phyloP scores from a whole-genome alignment of 2,797 vertebrate genomes.

The Myiotriccus ornatus region DNA sequence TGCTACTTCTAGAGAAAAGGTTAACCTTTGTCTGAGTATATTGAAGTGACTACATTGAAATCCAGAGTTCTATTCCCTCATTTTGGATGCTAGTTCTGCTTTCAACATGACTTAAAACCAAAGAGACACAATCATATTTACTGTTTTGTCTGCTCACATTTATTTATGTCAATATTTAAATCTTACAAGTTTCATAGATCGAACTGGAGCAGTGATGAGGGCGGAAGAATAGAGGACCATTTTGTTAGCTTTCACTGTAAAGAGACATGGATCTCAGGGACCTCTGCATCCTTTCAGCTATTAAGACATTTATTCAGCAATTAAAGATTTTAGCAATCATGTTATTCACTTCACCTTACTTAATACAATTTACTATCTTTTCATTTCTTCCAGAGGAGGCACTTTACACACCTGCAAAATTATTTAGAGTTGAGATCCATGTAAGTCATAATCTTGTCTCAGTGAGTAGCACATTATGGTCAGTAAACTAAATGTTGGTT shows the following conservation, averaged over 20 bases:
- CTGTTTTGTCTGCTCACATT: neutral
- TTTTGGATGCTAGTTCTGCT: neutral
- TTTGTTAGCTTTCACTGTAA: constrained; percentile 31
- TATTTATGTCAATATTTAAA: constrained; percentile 43
- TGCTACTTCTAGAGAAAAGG: neutral
- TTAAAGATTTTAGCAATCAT: constrained; percentile 45
- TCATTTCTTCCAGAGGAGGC: constrained; percentile 61
- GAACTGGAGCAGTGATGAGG: neutral
- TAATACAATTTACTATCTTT: neutral
- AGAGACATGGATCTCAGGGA: constrained; percentile 26
- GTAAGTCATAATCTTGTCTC: constrained; percentile 57
- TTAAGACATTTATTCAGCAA: constrained; percentile 53
- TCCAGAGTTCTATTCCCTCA: neutral
- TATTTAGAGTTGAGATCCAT: constrained; percentile 80
- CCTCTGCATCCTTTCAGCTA: constrained; percentile 34
- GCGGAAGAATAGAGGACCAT: neutral
- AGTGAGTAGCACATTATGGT: constrained; percentile 40
- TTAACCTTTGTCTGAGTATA: neutral
- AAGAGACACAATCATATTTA: neutral
- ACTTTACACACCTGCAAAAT: constrained; percentile 75
- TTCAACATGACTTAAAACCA: neutral
- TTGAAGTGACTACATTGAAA: neutral
- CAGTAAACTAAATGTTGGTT: constrained; percentile 44
- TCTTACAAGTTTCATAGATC: constrained; percentile 7
- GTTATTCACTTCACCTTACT: constrained; percentile 4